Base-by-base conservation (phyloP, 2,113 vertebrate genomes). In the Eira barbara region DNA sequence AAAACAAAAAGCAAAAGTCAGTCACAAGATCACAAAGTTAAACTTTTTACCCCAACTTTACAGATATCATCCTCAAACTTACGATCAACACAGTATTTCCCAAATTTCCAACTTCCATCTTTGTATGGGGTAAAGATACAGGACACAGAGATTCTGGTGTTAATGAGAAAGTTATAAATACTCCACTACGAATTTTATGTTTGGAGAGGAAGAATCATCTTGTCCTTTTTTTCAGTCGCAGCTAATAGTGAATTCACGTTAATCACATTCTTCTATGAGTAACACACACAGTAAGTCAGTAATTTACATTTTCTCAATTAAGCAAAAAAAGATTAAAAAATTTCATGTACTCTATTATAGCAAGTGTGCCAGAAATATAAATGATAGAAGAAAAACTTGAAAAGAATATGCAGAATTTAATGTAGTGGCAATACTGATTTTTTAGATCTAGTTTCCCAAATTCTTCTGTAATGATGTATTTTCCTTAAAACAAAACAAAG, bases 301-400 rank as follows among this genome's bases (percentile, higher is more conserved):
- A 94, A 94, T 93, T 90, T 88, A 87, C 10, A 92, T 90, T 96
- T 83, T 80, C 94, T 94, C 52, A 96, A 80, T 52, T 87, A 67
- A 36, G 25, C 39, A 23, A 31, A 29, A 69, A 67, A 87, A 57
- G 39, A 61, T 80, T 86, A 78, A 91, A 95, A 92, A 89, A 57
- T 71, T 61, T 89, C 59, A 89, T 61, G 39, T 47, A 55, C 15
- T 86, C 39, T 61, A 55, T 63, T 21, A 96, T 14, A 52, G 36
- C 34, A 96, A 88, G 25, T 45, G 1, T 84, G 45, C 59, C 52
- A 96, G 17, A 95, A 96, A 82, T 69, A 93, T 20, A 81, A 97
- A 93, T 52, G 27, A 84, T 31, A 81, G 18, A 25, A 59, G 42
- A 6, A 87, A 94, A 52, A 78, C 6, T 87, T 85, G 8, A 92